Base-by-base conservation (phyloP, 2,113 vertebrate species). In the Anarhynchus alexandrinus region DNA sequence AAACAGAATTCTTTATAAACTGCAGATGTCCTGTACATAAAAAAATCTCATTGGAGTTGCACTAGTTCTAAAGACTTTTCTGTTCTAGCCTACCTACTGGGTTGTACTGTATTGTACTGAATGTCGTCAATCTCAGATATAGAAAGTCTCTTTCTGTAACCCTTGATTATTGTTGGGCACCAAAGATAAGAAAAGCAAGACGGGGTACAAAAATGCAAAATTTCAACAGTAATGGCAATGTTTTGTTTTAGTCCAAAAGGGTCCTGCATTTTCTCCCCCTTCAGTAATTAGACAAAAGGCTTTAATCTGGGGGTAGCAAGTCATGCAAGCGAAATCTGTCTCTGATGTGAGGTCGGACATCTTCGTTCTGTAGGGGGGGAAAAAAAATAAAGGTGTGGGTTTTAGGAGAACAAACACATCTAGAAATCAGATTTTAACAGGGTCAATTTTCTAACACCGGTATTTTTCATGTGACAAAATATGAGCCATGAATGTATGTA, bases 281-380 rank as follows among this genome's bases (percentile, higher is more conserved):
- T 97, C 96, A 96, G 96, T 79, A 91, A 91, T 34, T n/a, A 84
- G 94, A 92, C 88, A 58, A 86, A 96, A 97, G 98, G 95, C 97
- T 97, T 99, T 99, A 99, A 83, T 99, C 99, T 12, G 99, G 99
- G 90, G 99, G 99, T 97, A 99, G 98, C 97, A 99, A 98, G 98
- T 99, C 99, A 94, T 99, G 99, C 98, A 99, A 99, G 85, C 99
- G 99, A 98, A 99, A 99, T 97, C 98, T 98, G 98, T 99, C 99
- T 97, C 99, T 98, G 98, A 99, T 99, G 89, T 99, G 99, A 90
- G 99, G 99, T 88, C 99, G 98, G 95, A 99, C 99, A 96, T 99
- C 99, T 98, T 99, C 99, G 67, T 99, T 99, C 99, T 99, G 98
- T 26, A 79, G 16, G 73, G 74, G 47, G 40, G 38, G 45, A 45